Evolutionary conservation across 2,113 vertebrate genomes (phyloP).

Genomic region (Sturnus vulgaris): DNA sequence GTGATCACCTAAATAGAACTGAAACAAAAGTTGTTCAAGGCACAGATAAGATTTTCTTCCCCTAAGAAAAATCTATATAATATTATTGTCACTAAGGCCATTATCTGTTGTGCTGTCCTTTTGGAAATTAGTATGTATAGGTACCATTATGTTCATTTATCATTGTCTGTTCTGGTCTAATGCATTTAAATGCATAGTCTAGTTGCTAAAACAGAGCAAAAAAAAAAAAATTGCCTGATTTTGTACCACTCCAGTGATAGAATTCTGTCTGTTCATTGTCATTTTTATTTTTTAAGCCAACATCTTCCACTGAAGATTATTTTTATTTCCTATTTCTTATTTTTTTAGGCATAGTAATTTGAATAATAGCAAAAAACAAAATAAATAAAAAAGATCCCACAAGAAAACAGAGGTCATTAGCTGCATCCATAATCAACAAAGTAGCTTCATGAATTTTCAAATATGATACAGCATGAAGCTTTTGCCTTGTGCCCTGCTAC

Average conservation of each 20-base stretch:
- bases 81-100: not conserved
- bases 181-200: not conserved
- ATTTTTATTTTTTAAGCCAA: not conserved
- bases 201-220: not conserved
- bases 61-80: not conserved
- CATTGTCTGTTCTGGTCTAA: not conserved
- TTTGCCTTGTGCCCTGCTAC: not conserved
- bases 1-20: constrained; percentile 23
- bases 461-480: not conserved
- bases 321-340: not conserved
- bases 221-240: not conserved
- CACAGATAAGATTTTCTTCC: constrained; percentile 10
- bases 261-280: not conserved
- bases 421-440: not conserved
- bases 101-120: not conserved
- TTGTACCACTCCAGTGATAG: not conserved
- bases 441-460: not conserved
- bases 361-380: not conserved
- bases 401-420: not conserved
- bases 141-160: not conserved
- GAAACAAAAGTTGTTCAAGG: constrained; percentile 1
- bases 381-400: not conserved
- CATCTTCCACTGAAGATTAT: not conserved
- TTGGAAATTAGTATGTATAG: not conserved
- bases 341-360: not conserved